phyloP scores from a whole-genome alignment of 2,113 vertebrate species.

The Ptyas mucosa region DNA sequence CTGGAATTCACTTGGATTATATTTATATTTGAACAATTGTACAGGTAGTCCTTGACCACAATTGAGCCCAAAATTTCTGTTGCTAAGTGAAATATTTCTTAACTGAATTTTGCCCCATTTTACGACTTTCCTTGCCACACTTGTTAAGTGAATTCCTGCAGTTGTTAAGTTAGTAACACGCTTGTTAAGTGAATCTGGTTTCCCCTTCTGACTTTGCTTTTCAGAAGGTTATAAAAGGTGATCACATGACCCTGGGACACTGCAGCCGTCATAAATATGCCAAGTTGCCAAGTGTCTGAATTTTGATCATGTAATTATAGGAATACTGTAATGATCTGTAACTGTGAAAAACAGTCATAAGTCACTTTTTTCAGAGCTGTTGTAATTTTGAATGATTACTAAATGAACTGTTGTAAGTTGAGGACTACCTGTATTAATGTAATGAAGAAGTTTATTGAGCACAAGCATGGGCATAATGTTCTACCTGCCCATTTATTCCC shows the following conservation, averaged over 20 bases:
- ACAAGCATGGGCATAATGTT: neutral
- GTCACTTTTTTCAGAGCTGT: neutral
- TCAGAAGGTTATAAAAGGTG: neutral
- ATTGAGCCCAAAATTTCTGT: neutral
- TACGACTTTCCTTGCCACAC: neutral
- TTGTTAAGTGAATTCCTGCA: neutral
- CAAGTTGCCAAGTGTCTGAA: neutral
- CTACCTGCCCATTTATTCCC: neutral
- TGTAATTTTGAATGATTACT: neutral
- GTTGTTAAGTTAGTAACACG: too few relatives aligned
- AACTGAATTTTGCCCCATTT: neutral
- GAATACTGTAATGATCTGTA: neutral
- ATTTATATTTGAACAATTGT: neutral
- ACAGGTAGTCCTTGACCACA: neutral
- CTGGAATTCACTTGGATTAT: neutral
- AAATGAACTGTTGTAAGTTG: neutral
- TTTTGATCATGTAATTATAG: neutral
- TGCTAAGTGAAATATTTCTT: neutral
- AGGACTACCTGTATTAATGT: neutral
- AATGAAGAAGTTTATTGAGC: neutral
- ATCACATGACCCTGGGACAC: neutral
- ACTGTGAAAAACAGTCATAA: neutral
- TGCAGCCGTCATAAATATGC: neutral
- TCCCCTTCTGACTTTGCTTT: neutral
- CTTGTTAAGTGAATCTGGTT: neutral